Percentiles rank a stretch among this genome's conserved stretches.
phyloP scores from a whole-genome alignment of 1,140 invertebrate species.

The Platyscapa corneri region DNA sequence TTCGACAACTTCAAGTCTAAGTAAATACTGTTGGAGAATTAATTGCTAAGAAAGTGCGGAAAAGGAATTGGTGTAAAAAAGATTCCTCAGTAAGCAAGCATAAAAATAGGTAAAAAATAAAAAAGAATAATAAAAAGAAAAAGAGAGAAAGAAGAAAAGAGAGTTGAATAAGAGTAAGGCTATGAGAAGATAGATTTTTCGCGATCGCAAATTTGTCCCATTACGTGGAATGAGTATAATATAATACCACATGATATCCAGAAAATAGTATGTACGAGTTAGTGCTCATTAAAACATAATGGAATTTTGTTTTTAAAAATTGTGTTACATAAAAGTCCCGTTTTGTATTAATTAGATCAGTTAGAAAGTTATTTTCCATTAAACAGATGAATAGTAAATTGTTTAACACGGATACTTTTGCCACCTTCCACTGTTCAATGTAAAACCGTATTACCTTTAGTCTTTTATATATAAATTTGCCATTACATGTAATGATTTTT shows the following conservation, averaged over 20 bases:
- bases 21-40: slow-evolving; percentile 49
- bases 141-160: not conserved
- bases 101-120: not conserved
- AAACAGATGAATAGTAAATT: slow-evolving; percentile 10
- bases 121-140: not conserved
- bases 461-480: too few relatives aligned
- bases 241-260: slow-evolving; percentile 40
- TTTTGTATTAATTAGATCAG: slow-evolving; percentile 41
- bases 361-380: slow-evolving; percentile 37
- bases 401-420: not conserved
- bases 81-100: slow-evolving; percentile 18
- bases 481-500: too few relatives aligned
- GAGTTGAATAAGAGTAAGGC: not conserved
- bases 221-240: slow-evolving; percentile 42
- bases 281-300: slow-evolving; percentile 43
- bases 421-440: not conserved
- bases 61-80: slow-evolving; percentile 50
- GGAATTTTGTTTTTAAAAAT: slow-evolving; percentile 35
- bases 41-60: slow-evolving; percentile 47
- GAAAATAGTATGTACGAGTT: slow-evolving; percentile 41
- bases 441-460: not conserved
- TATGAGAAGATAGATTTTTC: slow-evolving; percentile 44
- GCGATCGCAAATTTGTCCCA: slow-evolving; percentile 51
- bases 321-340: slow-evolving; percentile 16
- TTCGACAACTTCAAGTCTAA: slow-evolving; percentile 44